Base-by-base conservation (phyloP, 1,140 invertebrate genomes). In the Geopemphigus sp. region DNA sequence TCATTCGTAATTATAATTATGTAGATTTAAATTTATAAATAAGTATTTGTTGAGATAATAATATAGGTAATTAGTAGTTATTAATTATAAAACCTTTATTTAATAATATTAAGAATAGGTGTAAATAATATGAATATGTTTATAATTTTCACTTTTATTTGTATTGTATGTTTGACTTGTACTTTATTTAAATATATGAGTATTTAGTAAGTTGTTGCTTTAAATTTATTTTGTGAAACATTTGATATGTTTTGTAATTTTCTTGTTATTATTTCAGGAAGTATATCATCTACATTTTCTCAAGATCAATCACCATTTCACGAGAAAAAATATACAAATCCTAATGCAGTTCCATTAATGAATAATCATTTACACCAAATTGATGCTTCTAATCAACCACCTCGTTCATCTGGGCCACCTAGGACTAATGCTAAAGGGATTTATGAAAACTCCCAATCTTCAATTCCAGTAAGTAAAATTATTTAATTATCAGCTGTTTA, bases 291-390 rank as follows among this genome's bases (percentile, higher is more conserved):
- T 26, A 70, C 45, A 1, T 50, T 39, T 70, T 26, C 50, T n/a
- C 26, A 11, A 54, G 50, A 54, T 29, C 47, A 72, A 72, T 72
- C 72, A 45, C 12, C 22, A 3, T 59, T 59, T 59, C 19, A 57
- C 1, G 72, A 76, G 8, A 76, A 14, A 59, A 57, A 45, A 24
- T n/a, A 59, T 76, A 32, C 10, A 29, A 76, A 59, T 76, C 29
- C 72, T 45, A 76, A 76, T 59, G 32, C 29, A 19, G 57, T 47
- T n/a, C 74, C 74, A 24, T 56, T 63, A 47, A 61, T 50, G 26
- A 78, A 78, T 54, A 39, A 24, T 63, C n/a, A 78, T 63, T 63
- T n/a, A 61, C 61, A 78, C 11, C 57, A 63, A 50, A 78, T 61
- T n/a, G 22, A 63, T 47, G 26, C 64, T 50, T 17, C 24, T 72